A percentile compares a stretch with the other conserved stretches of the same genome.
These are phyloP conservation scores for Darevskia nairensis DNA, from an alignment of 2,797 vertebrate species.

Conservation along the genomic window DNA sequence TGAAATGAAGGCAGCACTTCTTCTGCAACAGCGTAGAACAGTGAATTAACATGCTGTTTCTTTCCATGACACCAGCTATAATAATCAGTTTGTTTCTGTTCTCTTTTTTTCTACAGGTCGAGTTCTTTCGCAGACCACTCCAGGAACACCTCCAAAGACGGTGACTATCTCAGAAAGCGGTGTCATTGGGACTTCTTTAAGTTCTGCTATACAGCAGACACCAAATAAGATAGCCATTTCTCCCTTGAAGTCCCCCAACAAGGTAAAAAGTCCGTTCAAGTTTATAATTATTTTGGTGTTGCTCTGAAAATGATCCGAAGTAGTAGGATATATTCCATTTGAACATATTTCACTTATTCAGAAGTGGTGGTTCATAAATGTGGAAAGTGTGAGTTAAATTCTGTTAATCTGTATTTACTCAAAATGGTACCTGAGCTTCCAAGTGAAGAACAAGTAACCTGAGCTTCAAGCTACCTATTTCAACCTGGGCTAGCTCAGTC, in stretches of 20 bases:
- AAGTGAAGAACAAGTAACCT: background rate
- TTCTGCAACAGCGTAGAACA: background rate
- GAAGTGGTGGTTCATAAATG: background rate
- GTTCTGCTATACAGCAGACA: conserved; percentile 84
- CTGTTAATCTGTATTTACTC: background rate
- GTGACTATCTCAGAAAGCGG: conserved; percentile 89
- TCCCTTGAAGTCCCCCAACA: conserved; percentile 96
- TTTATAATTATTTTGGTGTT: background rate
- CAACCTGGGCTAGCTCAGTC: no score
- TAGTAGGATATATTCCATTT: background rate
- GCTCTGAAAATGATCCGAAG: background rate
- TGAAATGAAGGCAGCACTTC: fast-evolving
- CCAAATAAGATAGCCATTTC: conserved; percentile 97
- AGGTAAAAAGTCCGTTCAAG: conserved; percentile 81
- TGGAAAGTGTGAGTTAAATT: background rate
- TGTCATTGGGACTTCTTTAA: conserved; percentile 83
- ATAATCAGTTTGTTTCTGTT: conserved; percentile 59
- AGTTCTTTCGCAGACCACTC: conserved; percentile 89
- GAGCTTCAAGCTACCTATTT: background rate
- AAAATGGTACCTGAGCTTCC: background rate
- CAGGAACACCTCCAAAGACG: conserved; percentile 88
- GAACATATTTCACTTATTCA: background rate
- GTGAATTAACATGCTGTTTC: background rate
- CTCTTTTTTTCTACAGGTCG: conserved; percentile 83
- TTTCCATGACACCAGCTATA: background rate